Conservation (phyloP, 2,797 vertebrate species). For the Malacoraja senta region DNA sequence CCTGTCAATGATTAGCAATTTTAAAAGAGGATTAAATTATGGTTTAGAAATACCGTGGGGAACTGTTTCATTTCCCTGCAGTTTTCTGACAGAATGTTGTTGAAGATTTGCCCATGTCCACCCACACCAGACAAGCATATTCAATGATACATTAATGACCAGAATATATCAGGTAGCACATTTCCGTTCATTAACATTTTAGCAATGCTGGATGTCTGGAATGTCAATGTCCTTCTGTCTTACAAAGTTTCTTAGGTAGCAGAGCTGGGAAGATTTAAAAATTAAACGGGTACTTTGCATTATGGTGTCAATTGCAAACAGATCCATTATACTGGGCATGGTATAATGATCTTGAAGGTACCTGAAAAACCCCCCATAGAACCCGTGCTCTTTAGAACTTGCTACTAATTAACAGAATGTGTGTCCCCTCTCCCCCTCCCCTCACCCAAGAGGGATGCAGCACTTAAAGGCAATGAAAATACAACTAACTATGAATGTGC, state of each 20-base stretch:
- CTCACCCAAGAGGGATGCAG: neutral
- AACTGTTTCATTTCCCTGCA: too few species aligned
- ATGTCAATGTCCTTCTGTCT: neutral
- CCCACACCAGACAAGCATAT: too few species aligned
- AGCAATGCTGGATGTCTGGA: neutral
- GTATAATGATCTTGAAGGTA: neutral
- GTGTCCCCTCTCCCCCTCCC: neutral
- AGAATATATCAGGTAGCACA: neutral
- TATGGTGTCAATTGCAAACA: neutral
- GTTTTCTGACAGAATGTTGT: too few species aligned
- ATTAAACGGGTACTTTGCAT: neutral
- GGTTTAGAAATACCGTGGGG: too few species aligned
- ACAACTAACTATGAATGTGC: too few species aligned
- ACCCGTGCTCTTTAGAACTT: too few species aligned
- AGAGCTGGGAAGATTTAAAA: neutral
- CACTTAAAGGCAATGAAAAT: neutral
- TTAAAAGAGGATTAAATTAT: neutral
- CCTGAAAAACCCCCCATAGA: too few species aligned
- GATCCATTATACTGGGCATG: neutral
- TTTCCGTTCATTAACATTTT: conserved; percentile 2
- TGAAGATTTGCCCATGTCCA: too few species aligned
- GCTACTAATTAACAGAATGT: too few species aligned
- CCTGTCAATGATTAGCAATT: neutral
- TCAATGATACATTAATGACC: neutral
- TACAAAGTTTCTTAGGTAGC: neutral